Base-by-base conservation (phyloP, 1,140 invertebrate species). In the Gryllus bimaculatus region DNA sequence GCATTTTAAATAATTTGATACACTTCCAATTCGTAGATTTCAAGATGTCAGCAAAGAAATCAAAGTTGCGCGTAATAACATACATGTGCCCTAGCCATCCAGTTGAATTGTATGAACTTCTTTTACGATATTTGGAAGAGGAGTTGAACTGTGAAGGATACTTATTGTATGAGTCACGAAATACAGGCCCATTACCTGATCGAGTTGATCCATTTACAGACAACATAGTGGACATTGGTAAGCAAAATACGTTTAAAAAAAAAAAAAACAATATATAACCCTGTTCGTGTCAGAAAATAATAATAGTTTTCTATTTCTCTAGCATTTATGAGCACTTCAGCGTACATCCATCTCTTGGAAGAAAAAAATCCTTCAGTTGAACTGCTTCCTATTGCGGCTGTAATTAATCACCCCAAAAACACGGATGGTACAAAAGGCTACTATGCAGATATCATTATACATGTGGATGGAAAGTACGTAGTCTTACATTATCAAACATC, bases 21-120 rank as follows among this genome's bases (percentile, higher is more conserved):
- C 26, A 39, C 26, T 39, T 39, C 26, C 26, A 39, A 39, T 2
- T 39, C 26, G 26, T 39, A 39, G 26, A 5, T 39, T 39, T 39
- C 26, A 39, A 39, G 18, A 81, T 78, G 77, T 47, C 77, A 48
- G 48, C 80, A 77, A 80, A 81, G 77, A 86, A 83, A 80, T 77
- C 78, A 79, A 85, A 86, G 80, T 81, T 92, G 81, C 84, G 90
- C 78, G 81, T 90, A 39, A 84, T 87, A 73, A 90, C 90, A 0
- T 91, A 90, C 82, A 87, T 92, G 86, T 88, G 89, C 80, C 90
- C 90, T 12, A 88, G 88, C 77, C 86, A 90, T 82, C 90, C 90
- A 7, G 87, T 91, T 10, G 88, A 90, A 82, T 82, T 90, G 73
- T 91, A 89, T 84, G 89, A 91, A 82, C 83, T 87, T 74, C 84